Conservation (phyloP, 2,113 vertebrate species). For the Hemiprocne comata region DNA sequence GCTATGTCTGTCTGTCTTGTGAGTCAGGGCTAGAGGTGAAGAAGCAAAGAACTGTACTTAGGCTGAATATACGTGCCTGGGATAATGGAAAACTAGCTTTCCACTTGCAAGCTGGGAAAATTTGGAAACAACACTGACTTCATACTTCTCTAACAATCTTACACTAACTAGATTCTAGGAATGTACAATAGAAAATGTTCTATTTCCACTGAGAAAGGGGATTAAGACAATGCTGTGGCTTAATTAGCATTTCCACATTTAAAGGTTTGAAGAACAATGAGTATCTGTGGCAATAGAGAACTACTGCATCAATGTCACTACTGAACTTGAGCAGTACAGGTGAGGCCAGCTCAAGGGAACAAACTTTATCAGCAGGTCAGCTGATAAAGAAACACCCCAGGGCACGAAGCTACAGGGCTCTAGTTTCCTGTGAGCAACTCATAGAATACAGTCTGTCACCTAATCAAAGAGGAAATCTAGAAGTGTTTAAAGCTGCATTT, state of each 20-base stretch:
- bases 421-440: background rate
- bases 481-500: background rate
- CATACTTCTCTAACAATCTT: background rate
- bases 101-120: background rate
- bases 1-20: background rate
- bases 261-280: background rate
- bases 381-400: background rate
- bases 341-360: background rate
- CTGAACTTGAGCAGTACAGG: background rate
- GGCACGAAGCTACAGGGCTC: background rate
- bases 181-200: background rate
- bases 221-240: background rate
- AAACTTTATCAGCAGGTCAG: background rate
- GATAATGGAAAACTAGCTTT: background rate
- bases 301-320: background rate
- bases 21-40: background rate
- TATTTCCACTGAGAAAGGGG: background rate
- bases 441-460: background rate
- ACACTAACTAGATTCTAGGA: background rate
- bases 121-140: background rate
- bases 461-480: background rate
- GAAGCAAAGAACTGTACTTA: background rate
- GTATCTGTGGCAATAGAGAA: background rate
- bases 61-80: background rate
- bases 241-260: background rate